phyloP scores from a whole-genome alignment of 2,888 invertebrate species.

The Chymomyza amoena region DNA sequence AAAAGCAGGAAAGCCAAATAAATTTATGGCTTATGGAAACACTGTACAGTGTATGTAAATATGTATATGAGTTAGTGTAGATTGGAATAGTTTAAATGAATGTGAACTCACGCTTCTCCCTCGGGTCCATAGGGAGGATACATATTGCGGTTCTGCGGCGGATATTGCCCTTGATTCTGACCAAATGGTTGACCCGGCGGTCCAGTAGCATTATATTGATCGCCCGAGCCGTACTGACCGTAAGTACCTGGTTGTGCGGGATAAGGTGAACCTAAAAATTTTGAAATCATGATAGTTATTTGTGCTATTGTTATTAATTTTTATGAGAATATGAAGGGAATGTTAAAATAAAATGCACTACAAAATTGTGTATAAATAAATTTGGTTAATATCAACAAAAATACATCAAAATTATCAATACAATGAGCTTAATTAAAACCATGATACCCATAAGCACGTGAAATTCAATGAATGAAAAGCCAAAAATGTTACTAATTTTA shows the following conservation, averaged over 20 bases:
- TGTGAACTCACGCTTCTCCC: constrained; percentile 82
- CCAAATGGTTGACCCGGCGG: constrained; percentile 82
- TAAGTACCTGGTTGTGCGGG: constrained; percentile 82
- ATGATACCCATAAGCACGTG: no score
- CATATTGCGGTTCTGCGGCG: constrained; percentile 87
- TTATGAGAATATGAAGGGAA: constrained; percentile 1
- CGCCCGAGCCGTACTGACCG: constrained; percentile 84
- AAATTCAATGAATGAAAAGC: no score
- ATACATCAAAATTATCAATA: no score
- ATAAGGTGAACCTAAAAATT: constrained; percentile 80
- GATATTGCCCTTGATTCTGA: constrained; percentile 81
- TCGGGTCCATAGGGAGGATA: constrained; percentile 88
- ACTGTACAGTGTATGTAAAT: constrained; percentile 34
- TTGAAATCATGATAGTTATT: neutral
- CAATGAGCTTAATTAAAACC: no score
- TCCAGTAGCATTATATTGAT: constrained; percentile 81
- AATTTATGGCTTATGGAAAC: neutral
- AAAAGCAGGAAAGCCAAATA: neutral
- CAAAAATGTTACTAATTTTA: no score
- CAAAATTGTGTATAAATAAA: neutral
- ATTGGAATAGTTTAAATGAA: constrained; percentile 29
- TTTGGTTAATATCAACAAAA: neutral
- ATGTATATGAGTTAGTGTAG: constrained; percentile 19
- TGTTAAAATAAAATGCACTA: constrained; percentile 11
- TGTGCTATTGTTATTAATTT: no score